Evolutionary conservation across 2,888 invertebrate species (phyloP), one percentile per base, ranked within the genome.

Genomic region (Lasioglossum morio): DNA sequence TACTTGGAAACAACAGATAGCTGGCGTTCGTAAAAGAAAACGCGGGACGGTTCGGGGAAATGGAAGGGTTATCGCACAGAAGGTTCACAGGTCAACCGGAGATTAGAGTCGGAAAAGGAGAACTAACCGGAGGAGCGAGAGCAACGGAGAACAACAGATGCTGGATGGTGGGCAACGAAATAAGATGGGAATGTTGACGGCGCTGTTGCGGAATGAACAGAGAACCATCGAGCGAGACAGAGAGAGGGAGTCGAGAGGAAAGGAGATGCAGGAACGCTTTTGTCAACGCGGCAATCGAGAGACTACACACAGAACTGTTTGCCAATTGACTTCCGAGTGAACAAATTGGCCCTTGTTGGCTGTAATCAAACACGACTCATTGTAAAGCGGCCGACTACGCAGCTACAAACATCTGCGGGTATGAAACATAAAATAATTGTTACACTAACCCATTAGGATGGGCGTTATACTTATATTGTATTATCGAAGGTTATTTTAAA

Each of bases 61-160:
- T 74, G 87, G 75, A 82, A 89, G 89, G 90, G 91, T 92, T 93
- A 93, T 93, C 93, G 70, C 79, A 30, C 60, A 84, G 34, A 87
- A 84, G 85, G 88, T 87, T 87, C 91, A 88, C 86, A 87, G 92
- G 91, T 92, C 88, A 77, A 12, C 34, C 12, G 4, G 30, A 81
- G 83, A 81, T 76, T 78, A 53, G 14, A 23, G 30, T 14, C n/a
- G 66, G n/a, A 72, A 48, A 30, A 63, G 30, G 16, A 30, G 63
- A n/a, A 63, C 16, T 7, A 16, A 27, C 19, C 63, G 30, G 30
- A 30, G 8, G 48, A 57, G 57, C 53, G 78, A 40, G 12, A 19
- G 34, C 37, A 53, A 80, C 77, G 72, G 12, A 37, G 27, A 8
- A 66, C n/a, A 53, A 19, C 23, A 14, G 23, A 66, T 34, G 63